Evolutionary conservation across 2,113 vertebrate species (phyloP), one percentile per base, ranked within the genome.

Genomic region (Chaenocephalus aceratus): DNA sequence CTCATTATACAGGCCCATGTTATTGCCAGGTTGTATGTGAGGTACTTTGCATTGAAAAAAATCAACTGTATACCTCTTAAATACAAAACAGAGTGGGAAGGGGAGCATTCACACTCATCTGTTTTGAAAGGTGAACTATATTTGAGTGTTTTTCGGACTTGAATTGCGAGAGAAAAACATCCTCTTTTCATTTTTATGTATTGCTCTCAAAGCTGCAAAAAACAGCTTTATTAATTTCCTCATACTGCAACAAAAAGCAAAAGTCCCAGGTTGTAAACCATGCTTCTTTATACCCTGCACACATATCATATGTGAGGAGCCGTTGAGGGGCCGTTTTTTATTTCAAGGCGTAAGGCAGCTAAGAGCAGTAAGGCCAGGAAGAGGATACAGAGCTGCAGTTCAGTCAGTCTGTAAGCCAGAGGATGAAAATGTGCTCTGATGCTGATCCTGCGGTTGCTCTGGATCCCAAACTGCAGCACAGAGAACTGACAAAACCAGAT

Each of bases 361-460:
- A 68, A 79, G 76, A 84, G 77, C 69, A 26, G 69, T 15, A 69
- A 72, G 75, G 59, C 72, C n/a, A 58, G 69, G 80, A 80, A 75
- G 72, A 77, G 82, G 82, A 71, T 77, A 79, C 53, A 14, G 77
- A 90, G 87, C 82, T 72, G 72, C 76, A 84, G 86, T 80, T 86
- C 79, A 78, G 82, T 75, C 82, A 82, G 87, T 78, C 84, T 84
- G 77, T 85, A 90, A 93, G 77, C 86, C 68, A 7, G 69, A 77
- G 86, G 89, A 91, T 89, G 84, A 91, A 91, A 89, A 88, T 82
- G 77, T 84, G 85, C 83, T 91, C 76, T 88, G 85, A 86, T 91
- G 89, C 86, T 87, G 88, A 90, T 90, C 89, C 85, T 73, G 71
- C 18, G 36, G 87, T 84, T 85, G 77, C 77, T 79, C 65, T 60